Base-by-base conservation (phyloP, 1,140 invertebrate species). In the Leucophenga varia region DNA sequence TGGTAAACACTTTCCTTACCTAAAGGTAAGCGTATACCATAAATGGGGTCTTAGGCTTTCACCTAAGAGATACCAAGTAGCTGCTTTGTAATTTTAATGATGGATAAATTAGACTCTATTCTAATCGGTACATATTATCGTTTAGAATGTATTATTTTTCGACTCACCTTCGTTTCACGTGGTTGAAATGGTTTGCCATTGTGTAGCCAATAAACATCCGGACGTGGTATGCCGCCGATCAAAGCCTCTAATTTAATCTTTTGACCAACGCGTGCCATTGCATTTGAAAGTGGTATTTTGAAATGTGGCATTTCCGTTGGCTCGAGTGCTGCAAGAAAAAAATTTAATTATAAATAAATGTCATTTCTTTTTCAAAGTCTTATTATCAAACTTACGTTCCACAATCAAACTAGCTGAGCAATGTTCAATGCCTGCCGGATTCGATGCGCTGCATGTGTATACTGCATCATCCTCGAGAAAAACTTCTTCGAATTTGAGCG, bases 341-440 rank as follows among this genome's bases (percentile, higher is more conserved):
- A 44, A 50, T 2, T 20, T 12, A 5, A 20, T 3, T 31, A 9
- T 14, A 12, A 19, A 16, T 19, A 3, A 21, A 34, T 17, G 49
- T 22, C 32, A 40, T 5, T 7, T 46, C 13, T 8, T 22, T 49
- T 46, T 13, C 16, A 42, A 22, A 22, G 10, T 4, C 16, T 19
- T 17, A 18, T n/a, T 21, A 44, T 2, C 5, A 44, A 34, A 65
- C 71, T 65, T 71, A 79, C 88, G 86, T 83, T 87, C 89, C 2
- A 95, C 90, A 43, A 79, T 85, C 13, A 95, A 78, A 37, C 79
- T 81, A 6, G 89, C 90, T 28, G 81, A 82, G 12, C 87, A 90
- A 67, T 88, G 85, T 1, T 80, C 82, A 47, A 79, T 79, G 34
- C 92, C 91, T 31, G 81, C 79, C 30, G 83, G 77, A 75, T 94